Base-by-base conservation (phyloP, 2,888 invertebrate species). In the Amphimallon solstitiale region DNA sequence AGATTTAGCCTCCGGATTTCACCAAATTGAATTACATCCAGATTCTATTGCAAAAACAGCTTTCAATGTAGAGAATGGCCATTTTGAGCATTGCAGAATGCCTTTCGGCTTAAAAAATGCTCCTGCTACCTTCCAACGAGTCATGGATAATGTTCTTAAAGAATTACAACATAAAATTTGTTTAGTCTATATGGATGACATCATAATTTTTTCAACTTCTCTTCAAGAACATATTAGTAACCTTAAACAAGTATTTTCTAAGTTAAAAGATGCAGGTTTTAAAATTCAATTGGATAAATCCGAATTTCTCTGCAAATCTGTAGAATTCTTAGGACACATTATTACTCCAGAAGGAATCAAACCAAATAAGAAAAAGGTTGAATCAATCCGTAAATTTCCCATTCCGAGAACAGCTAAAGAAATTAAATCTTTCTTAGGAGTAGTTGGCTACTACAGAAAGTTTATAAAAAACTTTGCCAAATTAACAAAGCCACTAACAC, bases 1-100 rank as follows among this genome's bases (percentile, higher is more conserved):
- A 2, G 77, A 80, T 61, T 51, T 78, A 4, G 75, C 77, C 0
- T 70, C 68, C 40, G 78, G 78, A 0, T 80, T 77, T 54, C 74
- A 75, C 46, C 78, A 80, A 60, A 77, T 80, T 1, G 73, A 73
- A n/a, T 66, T 79, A 46, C 59, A 71, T n/a, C 51, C 63, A 38
- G 62, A 70, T 5, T 72, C 74, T 15, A 70, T 70, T 14, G 48
- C 59, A 56, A 79, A 77, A 70, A 79, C 78, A 0, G 76, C 77
- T 2, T 77, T 78, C 60, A 69, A 65, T 0, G 68, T 70, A 5
- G 72, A 73, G 29, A 66, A 73, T 35, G 74, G 75, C 2, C 74
- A 76, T 59, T 71, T 71, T 14, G 72, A 76, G 5, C 62, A 46
- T n/a, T 37, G 48, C 2, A 45, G 74, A 46, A 74, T 78, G 73